Evolutionary conservation across 1,140 invertebrate genomes (phyloP).

Genomic region (Argopecten irradians): DNA sequence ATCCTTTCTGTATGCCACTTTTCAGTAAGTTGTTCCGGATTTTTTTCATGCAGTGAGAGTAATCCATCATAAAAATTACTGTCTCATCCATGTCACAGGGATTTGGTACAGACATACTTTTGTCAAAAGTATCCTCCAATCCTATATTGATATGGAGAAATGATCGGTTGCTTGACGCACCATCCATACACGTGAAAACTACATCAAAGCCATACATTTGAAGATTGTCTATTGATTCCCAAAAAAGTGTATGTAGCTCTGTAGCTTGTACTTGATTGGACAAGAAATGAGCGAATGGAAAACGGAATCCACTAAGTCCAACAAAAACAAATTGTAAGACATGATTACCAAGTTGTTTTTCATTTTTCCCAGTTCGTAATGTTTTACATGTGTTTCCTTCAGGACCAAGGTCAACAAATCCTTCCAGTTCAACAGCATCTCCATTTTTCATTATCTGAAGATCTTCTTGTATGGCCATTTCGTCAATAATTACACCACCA

Average conservation of each 20-base stretch:
- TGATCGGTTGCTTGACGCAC: conserved; percentile 48
- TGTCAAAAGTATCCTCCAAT: conserved; percentile 25
- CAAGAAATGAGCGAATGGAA: conserved; percentile 53
- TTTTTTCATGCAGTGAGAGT: conserved; percentile 48
- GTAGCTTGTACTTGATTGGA: conserved; percentile 38
- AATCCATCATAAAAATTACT: conserved; percentile 53
- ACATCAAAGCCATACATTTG: conserved; percentile 41
- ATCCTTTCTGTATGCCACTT: not conserved
- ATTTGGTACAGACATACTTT: conserved; percentile 33
- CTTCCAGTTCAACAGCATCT: conserved; percentile 31
- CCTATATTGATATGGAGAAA: conserved; percentile 40
- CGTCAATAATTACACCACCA: conserved; percentile 44
- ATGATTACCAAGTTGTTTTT: conserved; percentile 39
- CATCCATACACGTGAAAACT: conserved; percentile 40
- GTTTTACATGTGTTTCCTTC: conserved; percentile 32
- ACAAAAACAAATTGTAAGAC: conserved; percentile 49
- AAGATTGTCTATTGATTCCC: conserved; percentile 43
- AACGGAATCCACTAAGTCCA: conserved; percentile 48
- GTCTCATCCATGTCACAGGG: conserved; percentile 26
- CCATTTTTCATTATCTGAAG: conserved; percentile 42
- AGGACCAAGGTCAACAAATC: conserved; percentile 32
- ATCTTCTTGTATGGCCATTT: conserved; percentile 52
- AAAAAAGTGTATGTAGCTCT: conserved; percentile 52
- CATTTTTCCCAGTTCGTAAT: conserved; percentile 28
- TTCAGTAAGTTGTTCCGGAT: conserved; percentile 44